Base-by-base conservation (phyloP, 2,113 vertebrate species). In the Trochalopteron elliotii region DNA sequence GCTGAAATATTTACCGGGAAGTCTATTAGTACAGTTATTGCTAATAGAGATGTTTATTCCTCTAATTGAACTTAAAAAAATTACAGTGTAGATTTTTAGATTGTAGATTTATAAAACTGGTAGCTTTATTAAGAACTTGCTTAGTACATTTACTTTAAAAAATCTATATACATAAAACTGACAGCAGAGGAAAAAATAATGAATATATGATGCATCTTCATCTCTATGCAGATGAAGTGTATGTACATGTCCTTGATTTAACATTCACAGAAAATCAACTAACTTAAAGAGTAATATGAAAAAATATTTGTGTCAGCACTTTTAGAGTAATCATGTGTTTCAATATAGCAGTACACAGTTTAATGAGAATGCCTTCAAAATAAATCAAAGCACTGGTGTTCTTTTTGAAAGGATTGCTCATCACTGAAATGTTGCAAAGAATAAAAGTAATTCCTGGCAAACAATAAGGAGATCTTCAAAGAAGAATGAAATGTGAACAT, bases 281-380 rank as follows among this genome's bases (percentile, higher is more conserved):
- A 92, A 95, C 89, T 96, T 97, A 96, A 97, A 97, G 67, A 95
- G 63, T 87, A 94, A 94, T 94, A 91, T 69, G 68, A 92, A 95
- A 91, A 97, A 96, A 96, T 71, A 82, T 76, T 74, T 79, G 42
- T 94, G 91, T 97, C 97, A 98, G 97, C 97, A 96, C 68, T 97
- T 98, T 95, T 87, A 77, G 42, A 64, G 69, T 92, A 95, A 95
- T 97, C 93, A 78, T 91, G 81, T 93, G 93, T 97, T 97, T 97
- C 95, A 94, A 39, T 97, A 89, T 47, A 96, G 49, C 40, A 55
- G 60, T 83, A 84, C 89, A 92, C 30, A 65, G 49, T 96, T 97
- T 97, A 97, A 97, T 96, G 84, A 97, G 94, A 95, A 95, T 87
- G 75, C 69, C 75, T 97, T 97, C 82, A 93, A 98, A 97, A 95